A percentile compares a stretch with the other conserved stretches of the same genome.
phyloP scores from a whole-genome alignment of 1,140 invertebrate genomes.

The Diorhabda elongata region DNA sequence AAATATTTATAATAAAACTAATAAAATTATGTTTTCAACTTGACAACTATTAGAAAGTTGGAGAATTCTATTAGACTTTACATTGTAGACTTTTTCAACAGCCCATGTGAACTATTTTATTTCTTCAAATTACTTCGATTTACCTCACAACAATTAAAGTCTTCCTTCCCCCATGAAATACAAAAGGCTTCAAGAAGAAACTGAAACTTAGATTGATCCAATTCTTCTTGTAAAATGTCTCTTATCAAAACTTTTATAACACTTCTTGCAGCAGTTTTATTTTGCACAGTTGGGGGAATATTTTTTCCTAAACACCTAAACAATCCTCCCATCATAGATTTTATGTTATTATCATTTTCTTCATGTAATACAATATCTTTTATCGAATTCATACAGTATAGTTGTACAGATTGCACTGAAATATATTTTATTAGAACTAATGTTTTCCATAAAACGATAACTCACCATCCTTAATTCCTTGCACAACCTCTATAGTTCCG shows the following conservation, averaged over 20 bases:
- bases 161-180: conserved; percentile 13
- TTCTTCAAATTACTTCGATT: neutral
- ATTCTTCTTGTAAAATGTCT: conserved; percentile 20
- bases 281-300: conserved; percentile 5
- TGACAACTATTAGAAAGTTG: too few species aligned
- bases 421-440: neutral
- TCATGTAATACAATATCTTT: conserved; percentile 23
- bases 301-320: conserved; percentile 23
- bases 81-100: too few species aligned
- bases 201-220: conserved; percentile 23
- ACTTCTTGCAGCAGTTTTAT: conserved; percentile 14
- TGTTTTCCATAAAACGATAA: neutral
- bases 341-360: conserved; percentile 19
- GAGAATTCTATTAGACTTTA: too few species aligned
- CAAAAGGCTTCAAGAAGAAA: conserved; percentile 27
- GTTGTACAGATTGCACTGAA: conserved; percentile 18
- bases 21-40: too few species aligned
- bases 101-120: neutral
- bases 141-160: conserved; percentile 25
- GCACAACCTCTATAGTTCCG: neutral
- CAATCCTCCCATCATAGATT: conserved; percentile 22
- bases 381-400: conserved; percentile 20
- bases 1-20: too few species aligned
- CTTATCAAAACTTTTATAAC: conserved; percentile 23
- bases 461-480: conserved; percentile 15